Evolutionary conservation across 2,888 invertebrate genomes (phyloP), one percentile per base, ranked within the genome.

Genomic region (Papilio elwesi): DNA sequence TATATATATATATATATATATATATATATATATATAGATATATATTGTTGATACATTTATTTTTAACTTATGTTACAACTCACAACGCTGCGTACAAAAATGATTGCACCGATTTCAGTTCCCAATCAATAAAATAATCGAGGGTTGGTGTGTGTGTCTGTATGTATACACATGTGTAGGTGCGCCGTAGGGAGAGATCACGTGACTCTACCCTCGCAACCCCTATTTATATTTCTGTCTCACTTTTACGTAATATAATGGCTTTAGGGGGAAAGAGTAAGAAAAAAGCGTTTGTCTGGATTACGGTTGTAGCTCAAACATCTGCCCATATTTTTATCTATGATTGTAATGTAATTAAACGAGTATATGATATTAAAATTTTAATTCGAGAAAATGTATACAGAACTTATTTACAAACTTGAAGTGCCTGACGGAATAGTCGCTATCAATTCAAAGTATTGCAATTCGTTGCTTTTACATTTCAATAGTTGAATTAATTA

Each of bases 261-360:
- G 36, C 15, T 5, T 48, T 38, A 16, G 66, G 57, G 67, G 78
- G 83, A 75, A 76, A 82, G 83, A 83, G 83, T 70, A 77, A 82
- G 64, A 64, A 67, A 74, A 67, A 64, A 71, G 68, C 63, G 53
- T 52, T 85, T 89, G 87, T 86, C 87, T 11, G 85, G 85, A 79
- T 80, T 73, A 81, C 83, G 84, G 85, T 86, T 86, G 87, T 87
- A 83, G 87, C 85, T 79, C 83, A 88, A 93, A 92, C 93, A 93
- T 92, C 93, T 93, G 93, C 93, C 89, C 77, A 84, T 82, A 84
- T 82, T 83, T 82, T 87, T 89, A 87, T 90, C 90, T 88, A 82
- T 51, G n/a, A 49, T 57, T 71, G 59, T 59, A 59, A 38, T 59
- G 36, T 13, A 43, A 49, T n/a, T 43, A 43, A 43, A 43, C 43